These are phyloP conservation scores for Catharus bicknelli DNA, from an alignment of 2,113 vertebrate genomes.

Conservation along the genomic window DNA sequence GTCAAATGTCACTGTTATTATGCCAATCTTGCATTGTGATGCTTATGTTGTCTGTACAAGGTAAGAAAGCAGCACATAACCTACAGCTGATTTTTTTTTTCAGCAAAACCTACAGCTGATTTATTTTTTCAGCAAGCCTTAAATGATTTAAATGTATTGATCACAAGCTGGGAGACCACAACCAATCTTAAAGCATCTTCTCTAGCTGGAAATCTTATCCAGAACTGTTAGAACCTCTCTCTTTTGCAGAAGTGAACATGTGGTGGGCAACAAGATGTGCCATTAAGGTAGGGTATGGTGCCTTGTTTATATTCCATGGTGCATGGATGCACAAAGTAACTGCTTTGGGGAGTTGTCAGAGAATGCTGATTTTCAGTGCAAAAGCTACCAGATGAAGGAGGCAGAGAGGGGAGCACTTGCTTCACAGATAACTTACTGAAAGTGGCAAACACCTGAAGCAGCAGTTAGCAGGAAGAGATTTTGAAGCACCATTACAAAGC, in stretches of 20 bases:
- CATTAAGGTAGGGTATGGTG: background rate
- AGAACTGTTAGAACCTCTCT: background rate
- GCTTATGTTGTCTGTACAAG: background rate
- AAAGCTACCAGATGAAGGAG: background rate
- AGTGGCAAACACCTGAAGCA: background rate
- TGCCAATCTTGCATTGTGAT: background rate
- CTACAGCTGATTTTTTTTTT: background rate
- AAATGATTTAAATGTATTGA: background rate
- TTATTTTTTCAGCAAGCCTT: background rate
- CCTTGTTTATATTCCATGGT: background rate
- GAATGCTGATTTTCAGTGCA: background rate
- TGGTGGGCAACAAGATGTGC: background rate
- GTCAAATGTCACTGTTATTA: background rate
- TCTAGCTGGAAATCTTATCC: background rate
- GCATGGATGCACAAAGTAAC: background rate
- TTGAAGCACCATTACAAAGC: background rate
- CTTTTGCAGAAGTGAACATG: background rate
- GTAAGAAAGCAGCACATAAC: background rate
- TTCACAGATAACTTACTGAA: background rate
- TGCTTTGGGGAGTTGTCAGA: background rate
- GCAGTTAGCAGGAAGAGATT: background rate
- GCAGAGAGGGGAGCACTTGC: background rate
- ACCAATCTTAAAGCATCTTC: background rate
- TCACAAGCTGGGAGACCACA: background rate
- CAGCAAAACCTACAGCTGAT: background rate